Conservation (phyloP, 2,797 vertebrate species). For the Sebastes iracundus region DNA sequence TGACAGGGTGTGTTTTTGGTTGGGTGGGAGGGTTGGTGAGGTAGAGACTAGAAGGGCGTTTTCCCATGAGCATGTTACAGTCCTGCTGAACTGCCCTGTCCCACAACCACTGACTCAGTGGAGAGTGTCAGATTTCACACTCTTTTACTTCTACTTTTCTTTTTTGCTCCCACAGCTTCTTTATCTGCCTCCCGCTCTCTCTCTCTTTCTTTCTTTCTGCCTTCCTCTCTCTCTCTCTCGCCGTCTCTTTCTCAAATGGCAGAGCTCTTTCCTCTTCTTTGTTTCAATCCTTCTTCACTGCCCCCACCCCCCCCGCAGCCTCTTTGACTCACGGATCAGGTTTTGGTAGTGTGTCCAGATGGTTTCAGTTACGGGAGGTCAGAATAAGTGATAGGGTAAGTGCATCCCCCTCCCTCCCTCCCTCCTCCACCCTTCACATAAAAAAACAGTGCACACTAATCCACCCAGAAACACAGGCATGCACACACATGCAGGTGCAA, state of each 20-base stretch:
- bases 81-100: slow-evolving; percentile 35
- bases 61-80: slow-evolving; percentile 57
- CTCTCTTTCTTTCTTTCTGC: background rate
- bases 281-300: slow-evolving; percentile 35
- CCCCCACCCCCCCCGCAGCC: slow-evolving; percentile 13
- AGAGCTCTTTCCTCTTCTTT: slow-evolving; percentile 44
- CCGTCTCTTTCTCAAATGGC: slow-evolving; percentile 19
- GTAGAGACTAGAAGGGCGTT: slow-evolving; percentile 48
- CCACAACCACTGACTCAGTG: slow-evolving; percentile 48
- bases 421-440: background rate
- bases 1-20: slow-evolving; percentile 64
- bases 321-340: slow-evolving; percentile 58
- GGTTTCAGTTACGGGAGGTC: slow-evolving; percentile 70
- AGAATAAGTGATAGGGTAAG: slow-evolving; percentile 55
- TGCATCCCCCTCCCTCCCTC: background rate
- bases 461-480: background rate
- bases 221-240: background rate
- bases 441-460: background rate
- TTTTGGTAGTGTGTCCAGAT: slow-evolving; percentile 58
- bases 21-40: slow-evolving; percentile 25
- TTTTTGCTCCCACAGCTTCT: slow-evolving; percentile 3
- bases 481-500: slow-evolving; percentile 27
- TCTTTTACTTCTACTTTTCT: slow-evolving; percentile 42
- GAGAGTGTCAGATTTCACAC: slow-evolving; percentile 67
- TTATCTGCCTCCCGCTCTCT: background rate